Conservation (phyloP, 1,140 invertebrate species). For the Cydia strobilella region DNA sequence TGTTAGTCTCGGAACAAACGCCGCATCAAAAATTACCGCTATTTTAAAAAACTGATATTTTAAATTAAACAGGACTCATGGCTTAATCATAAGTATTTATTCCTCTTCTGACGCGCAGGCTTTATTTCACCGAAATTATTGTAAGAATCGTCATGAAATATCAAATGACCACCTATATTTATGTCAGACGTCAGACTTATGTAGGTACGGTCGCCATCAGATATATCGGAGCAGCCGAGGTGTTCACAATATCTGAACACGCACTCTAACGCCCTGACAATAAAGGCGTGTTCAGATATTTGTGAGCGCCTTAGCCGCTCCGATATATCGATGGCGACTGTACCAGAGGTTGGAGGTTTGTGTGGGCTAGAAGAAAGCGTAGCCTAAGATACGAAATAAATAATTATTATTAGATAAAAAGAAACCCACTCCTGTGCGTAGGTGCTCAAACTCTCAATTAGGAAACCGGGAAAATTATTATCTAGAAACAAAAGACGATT, state of each 20-base stretch:
- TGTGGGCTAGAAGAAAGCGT: background rate
- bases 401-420: background rate
- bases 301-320: no score
- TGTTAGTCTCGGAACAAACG: constrained; percentile 36
- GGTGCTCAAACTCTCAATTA: background rate
- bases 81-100: no score
- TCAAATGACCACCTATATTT: background rate
- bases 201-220: no score
- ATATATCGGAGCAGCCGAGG: no score
- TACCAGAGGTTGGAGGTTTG: no score
- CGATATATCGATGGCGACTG: no score
- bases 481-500: constrained; percentile 4
- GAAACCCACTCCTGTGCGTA: background rate
- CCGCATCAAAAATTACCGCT: constrained; percentile 8
- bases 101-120: background rate
- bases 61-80: background rate
- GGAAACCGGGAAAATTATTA: background rate
- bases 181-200: no score
- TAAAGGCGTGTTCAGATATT: no score
- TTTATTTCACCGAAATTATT: background rate
- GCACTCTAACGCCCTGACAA: no score
- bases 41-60: background rate
- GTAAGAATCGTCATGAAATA: background rate
- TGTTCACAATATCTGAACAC: no score
- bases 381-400: background rate